Base-by-base conservation (phyloP, 2,888 invertebrate species). In the Sicus ferrugineus region DNA sequence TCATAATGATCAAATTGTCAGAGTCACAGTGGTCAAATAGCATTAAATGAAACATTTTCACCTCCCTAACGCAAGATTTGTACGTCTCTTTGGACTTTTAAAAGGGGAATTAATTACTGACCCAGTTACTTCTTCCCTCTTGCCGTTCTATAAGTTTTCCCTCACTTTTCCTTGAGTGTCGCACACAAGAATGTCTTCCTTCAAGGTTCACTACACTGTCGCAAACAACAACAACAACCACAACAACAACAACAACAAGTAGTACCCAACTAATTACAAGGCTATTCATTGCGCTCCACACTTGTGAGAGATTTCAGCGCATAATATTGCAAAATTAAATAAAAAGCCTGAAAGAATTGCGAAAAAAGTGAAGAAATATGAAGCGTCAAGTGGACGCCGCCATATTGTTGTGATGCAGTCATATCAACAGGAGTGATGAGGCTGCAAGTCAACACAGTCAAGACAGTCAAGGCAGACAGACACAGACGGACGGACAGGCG, bases 251-350 rank as follows among this genome's bases (percentile, higher is more conserved):
- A 56, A 26, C 26, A 26, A 38, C 21, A 56, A 56, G 50, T 14
- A 56, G 14, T 66, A 11, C 28, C 26, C 38, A 38, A 38, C 66
- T 56, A 42, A 66, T 66, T 66, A 66, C 46, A n/a, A 19, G 19
- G 28, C 56, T 66, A 66, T 66, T 66, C 66, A 66, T 16, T 46
- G 66, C 42, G 58, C 66, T 4, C 23, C 21, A 2, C 52, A 11
- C 23, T 54, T 56, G 34, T 31, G n/a, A n/a, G 56, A 56, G 66
- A 56, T 66, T 56, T 66, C 66, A 66, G 30, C 66, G 26, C 19
- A 42, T 19, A 66, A 46, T 66, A 26, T 56, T 52, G 21, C 2
- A 54, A 26, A 54, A 26, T 54, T 26, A 54, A 54, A 54, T 28
- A 23, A 28, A 54, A 7, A 50, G 23, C 21, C 26, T 23, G 28